Evolutionary conservation across 1,140 invertebrate species (phyloP).

Genomic region (Mamestra configurata): DNA sequence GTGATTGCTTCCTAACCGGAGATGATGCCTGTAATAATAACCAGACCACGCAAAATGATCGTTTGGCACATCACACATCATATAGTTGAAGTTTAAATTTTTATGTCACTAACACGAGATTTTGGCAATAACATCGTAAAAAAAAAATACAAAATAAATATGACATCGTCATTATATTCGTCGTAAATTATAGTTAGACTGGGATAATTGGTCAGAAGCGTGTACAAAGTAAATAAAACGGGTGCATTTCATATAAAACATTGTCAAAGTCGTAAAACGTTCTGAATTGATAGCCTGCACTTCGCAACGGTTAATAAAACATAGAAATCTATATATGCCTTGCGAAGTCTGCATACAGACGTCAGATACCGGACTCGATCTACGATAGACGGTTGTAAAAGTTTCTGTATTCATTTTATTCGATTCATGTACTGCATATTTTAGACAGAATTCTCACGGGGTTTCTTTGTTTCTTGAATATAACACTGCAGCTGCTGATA

Average conservation of each 20-base stretch:
- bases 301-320: constrained; percentile 4
- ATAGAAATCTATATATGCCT: not conserved
- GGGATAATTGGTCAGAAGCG: not conserved
- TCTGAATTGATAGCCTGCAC: not conserved
- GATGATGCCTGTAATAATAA: not conserved
- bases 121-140: not conserved
- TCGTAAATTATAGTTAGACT: not conserved
- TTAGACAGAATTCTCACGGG: not conserved
- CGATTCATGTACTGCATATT: not conserved
- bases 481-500: too few species aligned
- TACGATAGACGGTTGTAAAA: constrained; percentile 4
- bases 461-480: too few species aligned
- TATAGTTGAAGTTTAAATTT: not conserved
- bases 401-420: not conserved
- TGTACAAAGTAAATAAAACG: not conserved
- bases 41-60: not conserved
- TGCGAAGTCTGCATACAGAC: not conserved
- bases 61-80: not conserved
- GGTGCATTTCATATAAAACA: not conserved
- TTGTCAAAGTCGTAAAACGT: constrained; percentile 4
- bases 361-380: not conserved
- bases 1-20: constrained; percentile 26
- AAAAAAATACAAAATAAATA: not conserved
- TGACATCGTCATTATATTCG: not conserved
- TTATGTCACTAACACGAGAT: not conserved